A percentile compares a stretch with the other conserved stretches of the same genome.
Evolutionary conservation across 1,140 invertebrate species (phyloP).

Genomic region (Armadillidium nasatum): DNA sequence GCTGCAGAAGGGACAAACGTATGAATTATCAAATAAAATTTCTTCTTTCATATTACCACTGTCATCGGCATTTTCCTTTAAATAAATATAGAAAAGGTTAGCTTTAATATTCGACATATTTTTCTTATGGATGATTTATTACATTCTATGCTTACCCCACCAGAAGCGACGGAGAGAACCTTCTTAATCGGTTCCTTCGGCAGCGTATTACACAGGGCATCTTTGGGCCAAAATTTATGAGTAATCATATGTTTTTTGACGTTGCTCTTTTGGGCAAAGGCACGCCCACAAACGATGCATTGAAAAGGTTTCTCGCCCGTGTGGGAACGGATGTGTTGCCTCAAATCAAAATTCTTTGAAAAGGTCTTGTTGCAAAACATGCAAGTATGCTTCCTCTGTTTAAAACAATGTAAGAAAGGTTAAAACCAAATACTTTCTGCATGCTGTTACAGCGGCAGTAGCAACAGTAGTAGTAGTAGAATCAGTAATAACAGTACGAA

Average conservation of each 20-base stretch:
- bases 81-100: not conserved
- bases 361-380: constrained; percentile 48
- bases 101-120: too few species aligned
- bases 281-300: constrained; percentile 55
- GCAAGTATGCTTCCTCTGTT: constrained; percentile 40
- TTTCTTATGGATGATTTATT: too few species aligned
- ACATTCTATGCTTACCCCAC: not conserved
- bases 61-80: constrained; percentile 37
- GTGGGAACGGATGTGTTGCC: constrained; percentile 65
- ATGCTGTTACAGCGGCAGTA: too few species aligned
- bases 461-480: too few species aligned
- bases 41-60: constrained; percentile 45
- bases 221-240: constrained; percentile 53
- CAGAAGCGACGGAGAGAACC: constrained; percentile 8
- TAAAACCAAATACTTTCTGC: too few species aligned
- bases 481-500: too few species aligned
- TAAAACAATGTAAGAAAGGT: not conserved
- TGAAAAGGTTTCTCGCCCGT: constrained; percentile 59
- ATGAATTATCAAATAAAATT: constrained; percentile 55
- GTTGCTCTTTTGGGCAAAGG: constrained; percentile 56
- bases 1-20: constrained; percentile 57
- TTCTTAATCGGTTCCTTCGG: constrained; percentile 48
- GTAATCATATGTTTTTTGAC: constrained; percentile 57
- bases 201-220: constrained; percentile 49
- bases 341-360: constrained; percentile 62